These are phyloP conservation scores for Coleophora flavipennella DNA, from an alignment of 2,888 invertebrate genomes.

Conservation along the genomic window DNA sequence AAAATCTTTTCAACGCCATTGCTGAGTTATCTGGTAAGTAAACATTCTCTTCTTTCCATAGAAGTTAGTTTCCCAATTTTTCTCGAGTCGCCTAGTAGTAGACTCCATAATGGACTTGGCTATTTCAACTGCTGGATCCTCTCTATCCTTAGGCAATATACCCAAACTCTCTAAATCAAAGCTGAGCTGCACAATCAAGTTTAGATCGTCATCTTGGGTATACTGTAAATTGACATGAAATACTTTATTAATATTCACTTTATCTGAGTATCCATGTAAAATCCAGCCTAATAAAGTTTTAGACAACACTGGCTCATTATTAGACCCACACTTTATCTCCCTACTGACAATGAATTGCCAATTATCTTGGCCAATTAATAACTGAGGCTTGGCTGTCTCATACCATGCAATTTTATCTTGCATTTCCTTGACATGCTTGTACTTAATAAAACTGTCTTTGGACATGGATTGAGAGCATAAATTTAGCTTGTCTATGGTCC, in stretches of 20 bases:
- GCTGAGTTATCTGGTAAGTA: slow-evolving; percentile 7
- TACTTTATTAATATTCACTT: neutral
- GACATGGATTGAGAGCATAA: slow-evolving; percentile 1
- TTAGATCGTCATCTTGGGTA: neutral
- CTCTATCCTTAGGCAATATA: neutral
- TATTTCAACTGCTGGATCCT: slow-evolving; percentile 1
- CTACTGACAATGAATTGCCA: slow-evolving; percentile 4
- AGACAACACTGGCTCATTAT: slow-evolving; percentile 8
- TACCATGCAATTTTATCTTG: slow-evolving; percentile 1
- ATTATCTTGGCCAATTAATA: slow-evolving; percentile 10
- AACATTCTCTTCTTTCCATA: slow-evolving; percentile 9
- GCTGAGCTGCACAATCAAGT: neutral
- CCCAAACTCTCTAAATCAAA: slow-evolving; percentile 3
- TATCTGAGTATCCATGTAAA: slow-evolving; percentile 1
- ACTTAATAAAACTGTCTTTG: neutral
- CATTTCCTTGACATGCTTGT: slow-evolving; percentile 5
- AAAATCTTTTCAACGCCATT: slow-evolving; percentile 1
- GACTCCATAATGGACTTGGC: slow-evolving; percentile 2
- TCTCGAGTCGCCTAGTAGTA: slow-evolving; percentile 1
- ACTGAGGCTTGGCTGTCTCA: slow-evolving; percentile 1
- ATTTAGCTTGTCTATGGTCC: slow-evolving; percentile 1
- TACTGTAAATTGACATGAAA: neutral
- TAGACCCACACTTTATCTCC: slow-evolving; percentile 1
- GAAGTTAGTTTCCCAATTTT: slow-evolving; percentile 8
- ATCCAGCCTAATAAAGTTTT: slow-evolving; percentile 6